These are phyloP conservation scores for Anas bernieri DNA, from an alignment of 2,797 vertebrate genomes.

Conservation along the genomic window DNA sequence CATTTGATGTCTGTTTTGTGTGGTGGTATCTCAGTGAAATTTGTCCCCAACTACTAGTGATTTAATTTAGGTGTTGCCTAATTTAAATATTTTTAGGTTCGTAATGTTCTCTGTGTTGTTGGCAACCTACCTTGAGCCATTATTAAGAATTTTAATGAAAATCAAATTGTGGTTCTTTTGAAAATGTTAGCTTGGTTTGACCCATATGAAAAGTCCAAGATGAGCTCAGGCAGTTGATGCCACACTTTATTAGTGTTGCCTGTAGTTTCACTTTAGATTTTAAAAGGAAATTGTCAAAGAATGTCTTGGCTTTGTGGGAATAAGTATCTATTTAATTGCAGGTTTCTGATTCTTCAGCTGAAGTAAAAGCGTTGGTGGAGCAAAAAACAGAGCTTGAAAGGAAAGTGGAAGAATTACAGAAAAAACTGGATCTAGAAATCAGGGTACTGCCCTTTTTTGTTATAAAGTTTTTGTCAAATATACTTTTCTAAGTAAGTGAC, in stretches of 20 bases:
- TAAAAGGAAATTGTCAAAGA: background rate
- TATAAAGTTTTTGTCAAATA: background rate
- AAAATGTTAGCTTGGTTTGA: constrained; percentile 16
- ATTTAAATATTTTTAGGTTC: background rate
- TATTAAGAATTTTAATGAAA: background rate
- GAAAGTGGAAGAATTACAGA: constrained; percentile 85
- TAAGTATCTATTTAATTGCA: constrained; percentile 63
- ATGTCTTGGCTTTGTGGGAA: background rate
- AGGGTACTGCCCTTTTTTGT: constrained; percentile 78
- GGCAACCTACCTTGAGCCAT: background rate
- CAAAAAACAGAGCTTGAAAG: constrained; percentile 88
- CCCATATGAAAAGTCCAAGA: background rate
- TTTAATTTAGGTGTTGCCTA: background rate
- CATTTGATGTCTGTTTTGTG: background rate
- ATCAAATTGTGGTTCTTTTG: background rate
- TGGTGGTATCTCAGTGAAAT: background rate
- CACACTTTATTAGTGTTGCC: background rate
- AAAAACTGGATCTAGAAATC: constrained; percentile 84
- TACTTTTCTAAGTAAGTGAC: background rate
- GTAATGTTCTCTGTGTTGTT: background rate
- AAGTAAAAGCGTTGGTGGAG: constrained; percentile 88
- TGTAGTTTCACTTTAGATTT: background rate
- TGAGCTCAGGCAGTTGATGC: background rate
- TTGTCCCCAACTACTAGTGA: background rate
- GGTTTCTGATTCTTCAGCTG: constrained; percentile 81